Percentiles rank a stretch among this genome's conserved stretches.
phyloP scores from a whole-genome alignment of 1,140 invertebrate genomes.

The Anoplolepis gracilipes region DNA sequence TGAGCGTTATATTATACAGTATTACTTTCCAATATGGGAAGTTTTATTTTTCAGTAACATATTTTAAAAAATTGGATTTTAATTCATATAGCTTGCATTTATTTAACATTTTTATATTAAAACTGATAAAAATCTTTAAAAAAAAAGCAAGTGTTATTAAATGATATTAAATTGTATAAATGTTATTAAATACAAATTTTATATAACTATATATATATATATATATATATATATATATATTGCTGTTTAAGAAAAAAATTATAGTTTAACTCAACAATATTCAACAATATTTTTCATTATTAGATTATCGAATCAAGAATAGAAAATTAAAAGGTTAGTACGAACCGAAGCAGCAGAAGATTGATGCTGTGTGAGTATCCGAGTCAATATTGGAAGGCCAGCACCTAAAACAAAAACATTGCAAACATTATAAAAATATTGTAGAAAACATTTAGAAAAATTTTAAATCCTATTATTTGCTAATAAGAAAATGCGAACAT shows the following conservation, averaged over 20 bases:
- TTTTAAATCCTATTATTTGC: neutral
- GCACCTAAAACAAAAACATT: conserved; percentile 21
- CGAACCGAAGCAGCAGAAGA: neutral
- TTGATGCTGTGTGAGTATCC: neutral
- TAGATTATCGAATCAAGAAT: neutral
- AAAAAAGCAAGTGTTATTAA: too few relatives aligned
- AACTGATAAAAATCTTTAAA: neutral
- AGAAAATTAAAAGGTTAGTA: conserved; percentile 5
- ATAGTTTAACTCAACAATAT: too few relatives aligned
- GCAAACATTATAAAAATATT: neutral
- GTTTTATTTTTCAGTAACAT: neutral
- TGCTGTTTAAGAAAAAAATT: neutral
- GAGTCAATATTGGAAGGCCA: neutral
- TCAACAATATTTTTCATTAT: neutral
- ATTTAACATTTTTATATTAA: neutral
- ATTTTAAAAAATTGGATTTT: neutral
- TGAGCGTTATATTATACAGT: neutral
- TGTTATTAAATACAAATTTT: too few relatives aligned
- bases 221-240: too few relatives aligned
- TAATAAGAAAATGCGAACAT: neutral
- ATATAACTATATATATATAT: too few relatives aligned
- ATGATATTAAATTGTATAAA: too few relatives aligned
- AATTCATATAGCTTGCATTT: neutral
- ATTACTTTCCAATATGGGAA: neutral
- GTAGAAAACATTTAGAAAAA: neutral